Conservation (phyloP, 2,888 invertebrate genomes). For the Neoascia interrupta region DNA sequence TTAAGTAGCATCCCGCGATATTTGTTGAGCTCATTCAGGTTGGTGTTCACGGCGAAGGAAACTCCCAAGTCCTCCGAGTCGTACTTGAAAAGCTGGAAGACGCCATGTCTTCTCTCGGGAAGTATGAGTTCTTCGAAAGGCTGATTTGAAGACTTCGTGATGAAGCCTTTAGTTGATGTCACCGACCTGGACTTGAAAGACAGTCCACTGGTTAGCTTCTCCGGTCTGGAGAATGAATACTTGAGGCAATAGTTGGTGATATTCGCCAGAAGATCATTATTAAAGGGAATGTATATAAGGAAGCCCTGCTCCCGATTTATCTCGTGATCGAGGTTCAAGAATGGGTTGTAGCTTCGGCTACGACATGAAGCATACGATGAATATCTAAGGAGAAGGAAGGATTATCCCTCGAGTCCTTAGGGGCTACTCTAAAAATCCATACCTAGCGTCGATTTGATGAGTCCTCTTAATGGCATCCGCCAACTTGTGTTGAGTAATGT, state of each 20-base stretch:
- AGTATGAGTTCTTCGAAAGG: constrained; percentile 77
- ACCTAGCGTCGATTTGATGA: constrained; percentile 84
- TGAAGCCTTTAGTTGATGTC: constrained; percentile 77
- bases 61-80: constrained; percentile 77
- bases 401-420: not conserved
- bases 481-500: constrained; percentile 83
- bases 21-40: constrained; percentile 78
- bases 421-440: constrained; percentile 4
- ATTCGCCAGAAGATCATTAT: constrained; percentile 78
- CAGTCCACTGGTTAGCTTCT: constrained; percentile 78
- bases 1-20: constrained; percentile 78
- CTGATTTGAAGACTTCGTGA: constrained; percentile 76
- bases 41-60: constrained; percentile 76
- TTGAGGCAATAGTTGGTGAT: constrained; percentile 74
- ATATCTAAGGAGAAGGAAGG: constrained; percentile 77
- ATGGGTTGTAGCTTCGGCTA: constrained; percentile 82
- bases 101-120: constrained; percentile 76
- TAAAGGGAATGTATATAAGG: constrained; percentile 84
- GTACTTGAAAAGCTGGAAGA: constrained; percentile 77
- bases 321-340: constrained; percentile 84
- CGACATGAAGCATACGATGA: constrained; percentile 81
- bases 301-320: constrained; percentile 85
- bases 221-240: constrained; percentile 77
- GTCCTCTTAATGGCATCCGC: constrained; percentile 82
- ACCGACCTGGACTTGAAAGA: constrained; percentile 79